These are phyloP conservation scores for Candoia aspera DNA, from an alignment of 2,113 vertebrate genomes.

Conservation along the genomic window DNA sequence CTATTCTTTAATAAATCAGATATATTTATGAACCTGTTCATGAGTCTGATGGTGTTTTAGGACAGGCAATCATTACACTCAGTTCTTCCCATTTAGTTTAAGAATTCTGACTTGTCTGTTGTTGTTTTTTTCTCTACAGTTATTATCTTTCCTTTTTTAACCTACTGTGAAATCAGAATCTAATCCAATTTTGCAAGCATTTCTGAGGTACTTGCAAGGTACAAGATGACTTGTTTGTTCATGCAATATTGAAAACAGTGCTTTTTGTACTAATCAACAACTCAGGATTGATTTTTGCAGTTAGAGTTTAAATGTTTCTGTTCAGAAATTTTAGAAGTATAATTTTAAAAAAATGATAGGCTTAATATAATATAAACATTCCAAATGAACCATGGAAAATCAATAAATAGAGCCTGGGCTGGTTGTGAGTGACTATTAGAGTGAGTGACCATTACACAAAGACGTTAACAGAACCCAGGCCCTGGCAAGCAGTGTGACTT, in stretches of 20 bases:
- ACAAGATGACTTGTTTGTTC: not conserved
- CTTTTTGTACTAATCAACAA: not conserved
- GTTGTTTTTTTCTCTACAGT: not conserved
- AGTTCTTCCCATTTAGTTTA: not conserved
- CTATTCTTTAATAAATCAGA: too few species aligned
- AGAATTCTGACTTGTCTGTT: not conserved
- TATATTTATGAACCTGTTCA: too few species aligned
- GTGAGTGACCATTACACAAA: too few species aligned
- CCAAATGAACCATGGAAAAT: too few species aligned
- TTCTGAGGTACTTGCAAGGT: not conserved
- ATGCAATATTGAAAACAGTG: not conserved
- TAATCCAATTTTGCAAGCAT: not conserved
- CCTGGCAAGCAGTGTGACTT: too few species aligned
- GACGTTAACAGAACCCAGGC: too few species aligned
- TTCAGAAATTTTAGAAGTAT: not conserved
- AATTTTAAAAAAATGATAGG: not conserved
- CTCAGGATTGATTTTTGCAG: not conserved
- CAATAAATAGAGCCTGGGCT: too few species aligned
- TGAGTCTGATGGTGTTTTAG: too few species aligned
- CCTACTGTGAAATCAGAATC: not conserved
- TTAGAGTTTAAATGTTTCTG: not conserved
- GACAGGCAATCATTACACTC: too few species aligned
- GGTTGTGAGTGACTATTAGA: too few species aligned
- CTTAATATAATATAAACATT: too few species aligned
- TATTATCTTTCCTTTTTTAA: not conserved